phyloP scores from a whole-genome alignment of 2,888 invertebrate genomes.

The Eupithecia pulchellata region DNA sequence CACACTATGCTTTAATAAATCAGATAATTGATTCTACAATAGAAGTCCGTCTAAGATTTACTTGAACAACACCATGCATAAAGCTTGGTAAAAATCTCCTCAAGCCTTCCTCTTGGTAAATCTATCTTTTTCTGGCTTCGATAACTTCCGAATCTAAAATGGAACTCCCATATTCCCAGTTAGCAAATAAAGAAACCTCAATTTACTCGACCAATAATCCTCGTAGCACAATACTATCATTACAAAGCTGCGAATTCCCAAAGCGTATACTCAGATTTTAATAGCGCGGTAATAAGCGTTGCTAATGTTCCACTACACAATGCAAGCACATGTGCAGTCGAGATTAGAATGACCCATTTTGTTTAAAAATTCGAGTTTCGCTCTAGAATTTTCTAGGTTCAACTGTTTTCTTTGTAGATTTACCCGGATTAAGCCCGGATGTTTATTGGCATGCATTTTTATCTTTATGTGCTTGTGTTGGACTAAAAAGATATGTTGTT shows the following conservation, averaged over 20 bases:
- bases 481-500: conserved; percentile 8
- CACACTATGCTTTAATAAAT: background rate
- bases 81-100: background rate
- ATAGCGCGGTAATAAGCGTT: conserved; percentile 48
- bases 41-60: background rate
- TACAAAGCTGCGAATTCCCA: conserved; percentile 11
- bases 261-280: conserved; percentile 45
- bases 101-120: background rate
- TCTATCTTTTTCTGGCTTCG: background rate
- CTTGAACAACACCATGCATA: background rate
- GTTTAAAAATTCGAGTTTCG: conserved; percentile 22
- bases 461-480: conserved; percentile 11
- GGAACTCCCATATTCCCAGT: background rate
- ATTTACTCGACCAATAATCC: background rate
- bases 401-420: conserved; percentile 14
- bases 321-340: conserved; percentile 33
- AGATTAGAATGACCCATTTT: conserved; percentile 40
- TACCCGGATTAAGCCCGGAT: conserved; percentile 12
- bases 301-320: conserved; percentile 50
- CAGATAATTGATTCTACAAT: background rate
- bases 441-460: conserved; percentile 17
- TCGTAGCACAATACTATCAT: background rate
- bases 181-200: background rate
- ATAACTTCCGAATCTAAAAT: background rate
- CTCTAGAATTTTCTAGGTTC: background rate